Evolutionary conservation across 2,113 vertebrate species (phyloP).

Genomic region (Lamprologus lemairii): DNA sequence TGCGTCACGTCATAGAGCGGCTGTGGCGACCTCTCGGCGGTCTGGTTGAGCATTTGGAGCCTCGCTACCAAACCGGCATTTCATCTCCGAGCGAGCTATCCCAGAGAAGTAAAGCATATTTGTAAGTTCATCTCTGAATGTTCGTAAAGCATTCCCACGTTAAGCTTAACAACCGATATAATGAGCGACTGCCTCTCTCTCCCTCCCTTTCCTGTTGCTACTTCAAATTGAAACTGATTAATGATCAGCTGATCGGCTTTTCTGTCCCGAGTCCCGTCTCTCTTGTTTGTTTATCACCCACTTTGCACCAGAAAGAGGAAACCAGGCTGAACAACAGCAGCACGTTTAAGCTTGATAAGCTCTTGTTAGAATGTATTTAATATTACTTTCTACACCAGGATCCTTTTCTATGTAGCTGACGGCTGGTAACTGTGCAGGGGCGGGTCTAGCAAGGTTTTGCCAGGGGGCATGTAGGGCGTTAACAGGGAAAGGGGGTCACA

Average conservation of each 20-base stretch:
- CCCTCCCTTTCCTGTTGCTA: neutral
- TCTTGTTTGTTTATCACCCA: accelerated
- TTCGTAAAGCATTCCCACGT: neutral
- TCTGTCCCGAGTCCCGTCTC: accelerated
- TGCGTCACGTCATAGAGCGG: neutral
- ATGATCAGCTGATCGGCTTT: neutral
- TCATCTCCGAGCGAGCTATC: accelerated
- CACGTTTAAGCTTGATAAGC: neutral
- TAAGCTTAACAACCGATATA: neutral
- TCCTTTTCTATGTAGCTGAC: accelerated
- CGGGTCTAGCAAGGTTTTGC: accelerated
- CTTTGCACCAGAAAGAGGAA: neutral
- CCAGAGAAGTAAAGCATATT: neutral
- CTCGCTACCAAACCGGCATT: neutral
- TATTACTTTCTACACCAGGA: neutral
- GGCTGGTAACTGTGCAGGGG: neutral
- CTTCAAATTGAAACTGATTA: neutral
- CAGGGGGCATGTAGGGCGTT: accelerated
- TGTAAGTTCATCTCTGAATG: neutral
- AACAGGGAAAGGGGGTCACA: accelerated
- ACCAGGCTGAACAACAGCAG: neutral
- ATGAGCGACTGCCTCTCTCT: neutral
- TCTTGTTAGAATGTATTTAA: neutral
- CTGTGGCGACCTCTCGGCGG: neutral
- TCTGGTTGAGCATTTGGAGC: neutral